Conservation (phyloP, 2,888 invertebrate genomes). For the Caenorhabditis sp. region DNA sequence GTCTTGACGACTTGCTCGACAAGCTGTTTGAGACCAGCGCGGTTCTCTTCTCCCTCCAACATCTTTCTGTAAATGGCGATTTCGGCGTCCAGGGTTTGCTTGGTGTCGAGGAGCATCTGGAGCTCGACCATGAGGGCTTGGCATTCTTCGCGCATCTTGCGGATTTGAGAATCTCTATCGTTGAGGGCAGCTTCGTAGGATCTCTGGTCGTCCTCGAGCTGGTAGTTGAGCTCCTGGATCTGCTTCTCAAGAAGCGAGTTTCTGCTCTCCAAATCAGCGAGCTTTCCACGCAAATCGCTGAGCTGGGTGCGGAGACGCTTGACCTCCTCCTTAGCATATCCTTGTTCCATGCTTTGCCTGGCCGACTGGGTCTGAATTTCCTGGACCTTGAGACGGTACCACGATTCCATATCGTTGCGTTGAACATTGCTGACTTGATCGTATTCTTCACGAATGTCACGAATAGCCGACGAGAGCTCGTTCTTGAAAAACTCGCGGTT, state of each 20-base stretch:
- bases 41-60: slow-evolving; percentile 86
- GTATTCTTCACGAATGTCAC: slow-evolving; percentile 85
- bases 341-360: slow-evolving; percentile 84
- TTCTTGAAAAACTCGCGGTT: slow-evolving; percentile 86
- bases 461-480: slow-evolving; percentile 85
- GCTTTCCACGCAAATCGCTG: slow-evolving; percentile 84
- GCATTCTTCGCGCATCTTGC: slow-evolving; percentile 83
- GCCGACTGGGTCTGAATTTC: slow-evolving; percentile 85
- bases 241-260: slow-evolving; percentile 85
- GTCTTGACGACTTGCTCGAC: slow-evolving; percentile 83
- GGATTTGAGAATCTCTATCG: slow-evolving; percentile 83
- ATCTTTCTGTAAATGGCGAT: slow-evolving; percentile 86
- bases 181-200: slow-evolving; percentile 84
- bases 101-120: slow-evolving; percentile 85
- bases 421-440: slow-evolving; percentile 84
- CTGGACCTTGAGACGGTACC: slow-evolving; percentile 85
- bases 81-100: slow-evolving; percentile 85
- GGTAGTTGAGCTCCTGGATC: slow-evolving; percentile 84
- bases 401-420: slow-evolving; percentile 85
- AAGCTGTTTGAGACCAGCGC: slow-evolving; percentile 83
- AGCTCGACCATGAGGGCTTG: slow-evolving; percentile 84
- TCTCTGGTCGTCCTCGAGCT: slow-evolving; percentile 84
- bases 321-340: slow-evolving; percentile 84
- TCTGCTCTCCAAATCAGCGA: slow-evolving; percentile 84
- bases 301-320: slow-evolving; percentile 84